Conservation (phyloP, 2,797 vertebrate genomes). For the Australoheros facetus region DNA sequence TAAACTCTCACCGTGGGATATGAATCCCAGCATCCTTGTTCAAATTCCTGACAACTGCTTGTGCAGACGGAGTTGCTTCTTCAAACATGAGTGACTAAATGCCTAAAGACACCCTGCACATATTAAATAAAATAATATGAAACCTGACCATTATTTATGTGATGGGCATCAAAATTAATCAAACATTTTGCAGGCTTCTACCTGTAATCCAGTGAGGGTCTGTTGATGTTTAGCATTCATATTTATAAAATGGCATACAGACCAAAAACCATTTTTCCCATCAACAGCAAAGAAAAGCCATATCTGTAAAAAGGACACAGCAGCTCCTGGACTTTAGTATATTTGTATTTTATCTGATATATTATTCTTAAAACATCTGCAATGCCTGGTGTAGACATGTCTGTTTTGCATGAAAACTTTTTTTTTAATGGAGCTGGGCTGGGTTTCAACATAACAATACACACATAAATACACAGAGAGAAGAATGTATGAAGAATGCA, state of each 20-base stretch:
- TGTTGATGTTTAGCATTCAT: too few relatives aligned
- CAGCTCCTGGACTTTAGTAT: not conserved
- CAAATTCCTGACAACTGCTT: too few relatives aligned
- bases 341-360: too few relatives aligned
- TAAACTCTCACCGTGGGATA: too few relatives aligned
- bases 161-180: not conserved
- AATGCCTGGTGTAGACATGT: not conserved
- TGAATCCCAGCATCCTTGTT: too few relatives aligned
- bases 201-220: too few relatives aligned
- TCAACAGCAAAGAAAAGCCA: not conserved
- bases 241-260: too few relatives aligned
- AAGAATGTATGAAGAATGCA: not conserved
- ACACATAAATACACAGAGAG: not conserved
- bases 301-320: fast-evolving
- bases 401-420: not conserved
- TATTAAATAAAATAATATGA: not conserved
- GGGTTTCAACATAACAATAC: not conserved
- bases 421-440: not conserved
- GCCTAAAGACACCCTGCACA: not conserved
- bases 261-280: not conserved
- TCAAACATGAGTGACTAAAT: too few relatives aligned
- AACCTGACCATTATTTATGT: not conserved
- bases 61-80: too few relatives aligned
- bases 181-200: not conserved
- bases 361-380: not conserved